phyloP scores from a whole-genome alignment of 1,140 invertebrate species.

The Zaprionus gabonicus region DNA sequence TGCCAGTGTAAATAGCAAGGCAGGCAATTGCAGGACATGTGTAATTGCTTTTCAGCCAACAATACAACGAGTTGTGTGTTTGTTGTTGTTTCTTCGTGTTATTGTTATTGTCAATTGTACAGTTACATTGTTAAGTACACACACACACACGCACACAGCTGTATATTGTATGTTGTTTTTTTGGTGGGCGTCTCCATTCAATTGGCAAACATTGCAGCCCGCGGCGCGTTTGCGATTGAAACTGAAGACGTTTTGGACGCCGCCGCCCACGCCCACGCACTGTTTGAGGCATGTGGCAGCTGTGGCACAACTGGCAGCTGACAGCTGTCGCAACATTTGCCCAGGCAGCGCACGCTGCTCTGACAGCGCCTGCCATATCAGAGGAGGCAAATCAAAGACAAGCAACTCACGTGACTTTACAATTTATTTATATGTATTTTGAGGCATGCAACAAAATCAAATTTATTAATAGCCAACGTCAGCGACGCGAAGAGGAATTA shows the following conservation, averaged over 20 bases:
- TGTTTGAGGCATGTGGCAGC: conserved; percentile 27
- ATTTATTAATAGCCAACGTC: conserved; percentile 77
- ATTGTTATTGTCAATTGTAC: conserved; percentile 30
- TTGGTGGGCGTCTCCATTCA: conserved; percentile 52
- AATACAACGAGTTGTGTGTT: conserved; percentile 21
- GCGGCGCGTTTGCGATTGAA: conserved; percentile 61
- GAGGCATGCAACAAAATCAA: conserved; percentile 73
- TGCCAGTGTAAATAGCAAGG: conserved; percentile 30
- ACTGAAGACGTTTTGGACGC: conserved; percentile 68
- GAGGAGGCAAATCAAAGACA: conserved; percentile 31
- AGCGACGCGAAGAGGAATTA: conserved; percentile 53
- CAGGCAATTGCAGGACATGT: conserved; percentile 64
- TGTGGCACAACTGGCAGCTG: conserved; percentile 54
- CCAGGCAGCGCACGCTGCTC: conserved; percentile 12
- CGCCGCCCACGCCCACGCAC: conserved; percentile 46
- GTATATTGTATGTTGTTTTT: conserved; percentile 15
- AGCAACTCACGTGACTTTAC: conserved; percentile 71
- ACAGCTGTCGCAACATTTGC: conserved; percentile 73
- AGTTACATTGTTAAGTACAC: conserved; percentile 29
- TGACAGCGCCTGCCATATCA: conserved; percentile 51
- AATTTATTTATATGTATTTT: conserved; percentile 61
- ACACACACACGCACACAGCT: conserved; percentile 9
- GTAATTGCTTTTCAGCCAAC: conserved; percentile 69
- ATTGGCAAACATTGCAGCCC: conserved; percentile 66
- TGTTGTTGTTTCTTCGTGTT: conserved; percentile 29